Evolutionary conservation across 2,113 vertebrate species (phyloP).

Genomic region (Mobula birostris): DNA sequence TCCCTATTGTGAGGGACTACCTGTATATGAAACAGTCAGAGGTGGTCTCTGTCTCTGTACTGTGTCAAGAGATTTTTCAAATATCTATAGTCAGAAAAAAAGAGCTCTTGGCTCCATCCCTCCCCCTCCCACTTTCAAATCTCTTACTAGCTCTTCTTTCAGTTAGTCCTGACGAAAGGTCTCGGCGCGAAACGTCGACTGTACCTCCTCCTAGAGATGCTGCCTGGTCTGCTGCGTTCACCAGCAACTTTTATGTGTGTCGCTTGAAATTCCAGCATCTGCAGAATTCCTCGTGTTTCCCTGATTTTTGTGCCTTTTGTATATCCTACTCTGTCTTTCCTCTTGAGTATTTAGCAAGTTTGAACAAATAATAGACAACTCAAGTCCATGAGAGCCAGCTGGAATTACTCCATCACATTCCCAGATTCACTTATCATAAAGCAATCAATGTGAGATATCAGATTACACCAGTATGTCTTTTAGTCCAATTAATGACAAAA

Average conservation of each 20-base stretch:
- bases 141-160: no score
- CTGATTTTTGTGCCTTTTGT: background rate
- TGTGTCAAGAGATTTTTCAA: background rate
- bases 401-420: background rate
- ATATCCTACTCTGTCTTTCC: background rate
- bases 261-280: no score
- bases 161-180: no score
- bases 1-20: no score
- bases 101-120: background rate
- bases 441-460: background rate
- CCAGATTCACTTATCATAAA: background rate
- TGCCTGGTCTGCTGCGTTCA: no score
- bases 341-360: no score
- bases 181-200: no score
- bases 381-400: background rate
- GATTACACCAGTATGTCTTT: background rate
- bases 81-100: background rate
- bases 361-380: no score
- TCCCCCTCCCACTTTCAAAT: no score
- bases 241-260: no score
- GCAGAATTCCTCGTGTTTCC: background rate
- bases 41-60: background rate
- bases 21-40: no score
- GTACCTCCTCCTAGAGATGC: no score
- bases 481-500: background rate